Conservation (phyloP, 1,140 invertebrate species). For the Brachionus rubens region DNA sequence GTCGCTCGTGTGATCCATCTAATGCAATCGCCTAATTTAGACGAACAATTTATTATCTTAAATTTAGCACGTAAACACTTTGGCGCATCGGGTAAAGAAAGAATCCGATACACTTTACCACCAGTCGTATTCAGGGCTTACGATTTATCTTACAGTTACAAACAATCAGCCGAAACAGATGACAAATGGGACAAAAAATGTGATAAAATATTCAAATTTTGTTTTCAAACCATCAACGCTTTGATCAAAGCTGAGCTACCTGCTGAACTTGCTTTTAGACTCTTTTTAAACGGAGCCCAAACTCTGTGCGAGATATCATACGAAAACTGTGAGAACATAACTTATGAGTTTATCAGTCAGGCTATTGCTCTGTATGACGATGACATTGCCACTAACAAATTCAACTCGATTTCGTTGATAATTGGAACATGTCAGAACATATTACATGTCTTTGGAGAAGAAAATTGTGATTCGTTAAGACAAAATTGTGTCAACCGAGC, state of each 20-base stretch:
- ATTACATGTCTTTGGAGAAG: slow-evolving; percentile 78
- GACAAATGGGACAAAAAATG: slow-evolving; percentile 98
- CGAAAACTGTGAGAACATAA: slow-evolving; percentile 89
- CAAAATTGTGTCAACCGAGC: slow-evolving; percentile 90
- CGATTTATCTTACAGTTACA: slow-evolving; percentile 77
- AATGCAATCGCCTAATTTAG: slow-evolving; percentile 70
- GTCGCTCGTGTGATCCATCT: slow-evolving; percentile 85
- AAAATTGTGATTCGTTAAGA: slow-evolving; percentile 91
- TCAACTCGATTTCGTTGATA: slow-evolving; percentile 89
- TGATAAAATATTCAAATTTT: slow-evolving; percentile 95
- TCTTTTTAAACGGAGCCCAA: slow-evolving; percentile 87
- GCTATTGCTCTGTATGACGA: slow-evolving; percentile 97
- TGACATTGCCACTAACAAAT: slow-evolving; percentile 93
- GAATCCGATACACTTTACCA: slow-evolving; percentile 88
- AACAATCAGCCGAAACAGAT: slow-evolving; percentile 66
- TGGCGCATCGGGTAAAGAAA: slow-evolving; percentile 75
- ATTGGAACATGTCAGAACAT: slow-evolving; percentile 80
- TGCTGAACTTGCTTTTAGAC: slow-evolving; percentile 81
- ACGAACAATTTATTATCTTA: slow-evolving; percentile 76
- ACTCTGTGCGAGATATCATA: slow-evolving; percentile 87
- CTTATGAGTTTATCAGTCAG: slow-evolving; percentile 97
- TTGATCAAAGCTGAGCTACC: slow-evolving; percentile 80
- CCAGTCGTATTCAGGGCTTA: slow-evolving; percentile 93
- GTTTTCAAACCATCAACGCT: slow-evolving; percentile 86
- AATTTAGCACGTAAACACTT: slow-evolving; percentile 80